phyloP scores from a whole-genome alignment of 2,888 invertebrate species.

The Eugnorisma glareosa region DNA sequence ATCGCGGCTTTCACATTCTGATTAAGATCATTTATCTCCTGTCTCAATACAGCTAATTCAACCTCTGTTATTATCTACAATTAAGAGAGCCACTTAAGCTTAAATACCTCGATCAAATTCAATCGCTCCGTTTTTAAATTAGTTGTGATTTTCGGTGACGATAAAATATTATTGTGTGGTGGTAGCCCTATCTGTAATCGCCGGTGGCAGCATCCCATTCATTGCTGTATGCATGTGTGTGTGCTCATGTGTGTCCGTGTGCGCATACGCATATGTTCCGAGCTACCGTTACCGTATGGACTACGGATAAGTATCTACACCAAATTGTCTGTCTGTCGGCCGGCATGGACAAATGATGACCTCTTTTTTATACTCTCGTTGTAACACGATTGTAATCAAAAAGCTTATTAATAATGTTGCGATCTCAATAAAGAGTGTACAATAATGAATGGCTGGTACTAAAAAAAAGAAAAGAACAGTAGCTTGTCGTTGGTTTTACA shows the following conservation, averaged over 20 bases:
- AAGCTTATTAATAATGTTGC: constrained; percentile 76
- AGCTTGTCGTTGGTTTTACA: constrained; percentile 61
- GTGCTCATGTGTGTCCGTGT: constrained; percentile 61
- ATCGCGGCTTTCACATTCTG: constrained; percentile 75
- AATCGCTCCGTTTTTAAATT: constrained; percentile 66
- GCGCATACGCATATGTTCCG: constrained; percentile 68
- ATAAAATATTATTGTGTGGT: constrained; percentile 65
- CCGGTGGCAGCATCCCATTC: constrained; percentile 86
- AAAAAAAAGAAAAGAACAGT: constrained; percentile 67
- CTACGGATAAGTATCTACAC: constrained; percentile 75
- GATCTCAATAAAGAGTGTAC: constrained; percentile 74
- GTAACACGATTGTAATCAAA: constrained; percentile 78
- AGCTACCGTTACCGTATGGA: constrained; percentile 81
- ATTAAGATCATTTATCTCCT: constrained; percentile 68
- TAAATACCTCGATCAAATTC: constrained; percentile 65
- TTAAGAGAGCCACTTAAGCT: constrained; percentile 57
- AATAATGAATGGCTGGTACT: constrained; percentile 70
- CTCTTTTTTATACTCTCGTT: constrained; percentile 76
- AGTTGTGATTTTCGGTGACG: constrained; percentile 65
- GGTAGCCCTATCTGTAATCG: constrained; percentile 81
- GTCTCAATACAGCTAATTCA: constrained; percentile 65
- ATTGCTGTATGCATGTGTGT: constrained; percentile 74
- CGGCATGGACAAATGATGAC: constrained; percentile 76
- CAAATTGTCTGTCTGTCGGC: constrained; percentile 77
- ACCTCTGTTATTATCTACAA: constrained; percentile 61